Evolutionary conservation across 2,888 invertebrate genomes (phyloP), one percentile per base, ranked within the genome.

Genomic region (Thecocarcelia acutangulata): DNA sequence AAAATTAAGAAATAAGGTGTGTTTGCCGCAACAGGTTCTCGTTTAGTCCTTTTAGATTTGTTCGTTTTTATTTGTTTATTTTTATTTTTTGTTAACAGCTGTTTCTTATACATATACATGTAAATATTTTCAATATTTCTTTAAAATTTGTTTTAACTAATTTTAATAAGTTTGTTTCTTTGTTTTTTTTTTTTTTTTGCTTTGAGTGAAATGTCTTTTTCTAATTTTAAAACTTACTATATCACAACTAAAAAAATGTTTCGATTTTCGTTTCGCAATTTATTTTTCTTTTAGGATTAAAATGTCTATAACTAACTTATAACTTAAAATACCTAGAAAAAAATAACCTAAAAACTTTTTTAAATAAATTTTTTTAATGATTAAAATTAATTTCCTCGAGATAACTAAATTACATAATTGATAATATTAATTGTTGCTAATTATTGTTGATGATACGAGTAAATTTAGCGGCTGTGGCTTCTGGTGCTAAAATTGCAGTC

Each of bases 201-300:
- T 68, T 54, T 54, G 40, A 59, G 19, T 68, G n/a, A 33, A 75
- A 33, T 40, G 44, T 40, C 66, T 19, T 42, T 37, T 64, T 58
- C 24, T 44, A 56, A 56, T 52, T 72, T 72, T 69, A 77, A 61
- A 81, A 72, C 70, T 72, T 80, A 70, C 80, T 80, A 66, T 80
- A 76, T 76, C 75, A 80, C 73, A 77, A 74, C 66, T 80, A 63
- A 72, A 78, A 77, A 61, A 33, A 44, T 52, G 17, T 73, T 66
- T 42, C n/a, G 9, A 40, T 40, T 42, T 50, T 42, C 24, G 42
- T 61, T 68, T 69, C 44, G 76, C 72, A 52, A 66, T n/a, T 46
- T 42, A 46, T 46, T n/a, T 61, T 72, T 61, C n/a, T 28, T 54
- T 28, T 69, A 66, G 63, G 46, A 73, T 69, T 74, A 64, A 73